Percentiles rank a stretch among this genome's conserved stretches.
Evolutionary conservation across 2,113 vertebrate genomes (phyloP).

Genomic region (Rhadina sibilatrix): DNA sequence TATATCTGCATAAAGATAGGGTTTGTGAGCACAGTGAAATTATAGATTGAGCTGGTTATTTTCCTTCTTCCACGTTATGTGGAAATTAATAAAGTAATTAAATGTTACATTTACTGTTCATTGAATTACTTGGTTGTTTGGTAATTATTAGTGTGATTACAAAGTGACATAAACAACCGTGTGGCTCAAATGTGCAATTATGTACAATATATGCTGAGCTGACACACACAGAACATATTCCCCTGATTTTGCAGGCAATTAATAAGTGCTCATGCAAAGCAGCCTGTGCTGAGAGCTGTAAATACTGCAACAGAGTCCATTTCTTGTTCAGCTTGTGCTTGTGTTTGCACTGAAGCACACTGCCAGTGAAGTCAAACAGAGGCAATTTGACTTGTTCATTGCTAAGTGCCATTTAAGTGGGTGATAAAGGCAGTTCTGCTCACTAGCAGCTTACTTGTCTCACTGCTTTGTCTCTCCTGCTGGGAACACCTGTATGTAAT

Average conservation of each 20-base stretch:
- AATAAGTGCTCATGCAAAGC: constrained; percentile 46
- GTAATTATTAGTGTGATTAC: constrained; percentile 70
- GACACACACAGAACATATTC: constrained; percentile 39
- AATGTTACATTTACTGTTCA: constrained; percentile 64
- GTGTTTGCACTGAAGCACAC: not conserved
- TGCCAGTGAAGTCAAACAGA: not conserved
- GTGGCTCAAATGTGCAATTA: constrained; percentile 60
- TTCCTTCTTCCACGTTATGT: constrained; percentile 36
- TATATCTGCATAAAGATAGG: constrained; percentile 48
- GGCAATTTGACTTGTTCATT: not conserved
- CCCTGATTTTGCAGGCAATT: constrained; percentile 67
- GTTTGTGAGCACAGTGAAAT: constrained; percentile 32
- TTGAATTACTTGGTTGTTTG: constrained; percentile 61
- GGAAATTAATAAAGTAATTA: constrained; percentile 71
- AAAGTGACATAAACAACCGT: constrained; percentile 63
- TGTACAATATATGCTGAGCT: constrained; percentile 47
- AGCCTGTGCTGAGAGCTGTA: constrained; percentile 23
- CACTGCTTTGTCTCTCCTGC: not conserved
- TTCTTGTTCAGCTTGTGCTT: not conserved
- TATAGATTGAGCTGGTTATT: constrained; percentile 32
- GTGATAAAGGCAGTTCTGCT: not conserved
- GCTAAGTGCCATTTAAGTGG: not conserved
- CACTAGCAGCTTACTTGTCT: not conserved
- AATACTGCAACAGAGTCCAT: not conserved
- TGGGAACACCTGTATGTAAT: not conserved